Evolutionary conservation across 2,888 invertebrate species (phyloP).

Genomic region (Priocnemis perturbator): DNA sequence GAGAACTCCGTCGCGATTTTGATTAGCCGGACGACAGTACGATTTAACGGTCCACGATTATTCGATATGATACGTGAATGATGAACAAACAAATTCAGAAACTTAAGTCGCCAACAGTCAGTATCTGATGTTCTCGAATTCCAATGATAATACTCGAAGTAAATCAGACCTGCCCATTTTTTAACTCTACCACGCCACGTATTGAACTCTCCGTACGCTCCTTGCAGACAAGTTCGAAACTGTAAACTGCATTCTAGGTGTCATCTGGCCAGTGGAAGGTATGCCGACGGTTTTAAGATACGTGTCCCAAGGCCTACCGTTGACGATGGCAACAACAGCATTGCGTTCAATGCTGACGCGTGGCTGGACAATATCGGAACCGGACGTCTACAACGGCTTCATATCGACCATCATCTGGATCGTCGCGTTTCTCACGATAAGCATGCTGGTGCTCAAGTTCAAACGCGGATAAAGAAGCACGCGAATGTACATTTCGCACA

Average conservation of each 20-base stretch:
- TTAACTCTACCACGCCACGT: too few relatives aligned
- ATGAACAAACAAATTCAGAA: too few relatives aligned
- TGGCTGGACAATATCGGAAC: slow-evolving; percentile 89
- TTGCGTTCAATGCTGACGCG: slow-evolving; percentile 90
- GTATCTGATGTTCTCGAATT: too few relatives aligned
- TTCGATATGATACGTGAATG: too few relatives aligned
- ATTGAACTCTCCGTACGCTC: too few relatives aligned
- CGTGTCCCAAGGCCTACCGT: slow-evolving; percentile 88
- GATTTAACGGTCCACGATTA: too few relatives aligned
- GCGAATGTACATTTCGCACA: background rate
- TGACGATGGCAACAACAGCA: slow-evolving; percentile 95
- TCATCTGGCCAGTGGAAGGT: slow-evolving; percentile 97
- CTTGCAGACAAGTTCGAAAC: too few relatives aligned
- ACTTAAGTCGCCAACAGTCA: too few relatives aligned
- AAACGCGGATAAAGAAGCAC: slow-evolving; percentile 82
- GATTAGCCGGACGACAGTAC: too few relatives aligned
- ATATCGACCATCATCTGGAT: slow-evolving; percentile 92
- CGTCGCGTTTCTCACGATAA: slow-evolving; percentile 86
- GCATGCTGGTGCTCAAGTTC: slow-evolving; percentile 86
- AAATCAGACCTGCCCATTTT: too few relatives aligned
- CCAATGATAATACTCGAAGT: too few relatives aligned
- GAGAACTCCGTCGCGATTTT: too few relatives aligned
- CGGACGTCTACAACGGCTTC: slow-evolving; percentile 92
- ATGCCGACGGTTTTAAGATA: slow-evolving; percentile 92
- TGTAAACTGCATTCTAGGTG: slow-evolving; percentile 78